Evolutionary conservation across 2,113 vertebrate species (phyloP).

Genomic region (Glaucidium brasilianum): DNA sequence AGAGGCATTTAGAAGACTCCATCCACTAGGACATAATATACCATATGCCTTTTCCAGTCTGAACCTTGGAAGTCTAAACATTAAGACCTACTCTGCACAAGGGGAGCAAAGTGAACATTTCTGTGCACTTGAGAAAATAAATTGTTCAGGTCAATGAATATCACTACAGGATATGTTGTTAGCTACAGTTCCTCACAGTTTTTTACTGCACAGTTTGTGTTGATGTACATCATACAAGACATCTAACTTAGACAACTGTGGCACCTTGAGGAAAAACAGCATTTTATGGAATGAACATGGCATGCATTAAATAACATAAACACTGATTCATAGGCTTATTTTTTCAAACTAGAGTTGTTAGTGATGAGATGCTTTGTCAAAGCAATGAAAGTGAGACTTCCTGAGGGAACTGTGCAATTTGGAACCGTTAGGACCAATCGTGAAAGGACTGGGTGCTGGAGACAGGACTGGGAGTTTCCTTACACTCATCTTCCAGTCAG

Average conservation of each 20-base stretch:
- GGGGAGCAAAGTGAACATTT: neutral
- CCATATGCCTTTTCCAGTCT: neutral
- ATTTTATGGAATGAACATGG: neutral
- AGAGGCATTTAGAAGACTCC: neutral
- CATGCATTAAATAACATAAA: neutral
- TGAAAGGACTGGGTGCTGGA: neutral
- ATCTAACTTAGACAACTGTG: neutral
- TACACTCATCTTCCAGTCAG: neutral
- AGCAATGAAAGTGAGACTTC: neutral
- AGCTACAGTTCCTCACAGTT: neutral
- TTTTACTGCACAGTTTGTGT: neutral
- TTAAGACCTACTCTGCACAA: neutral
- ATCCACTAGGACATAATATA: rapidly evolving
- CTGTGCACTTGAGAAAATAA: neutral
- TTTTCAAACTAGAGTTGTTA: neutral
- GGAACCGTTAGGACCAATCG: neutral
- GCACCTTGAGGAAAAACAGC: neutral
- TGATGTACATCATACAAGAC: neutral
- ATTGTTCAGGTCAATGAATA: neutral
- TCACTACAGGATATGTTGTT: neutral
- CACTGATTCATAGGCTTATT: neutral
- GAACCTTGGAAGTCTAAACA: neutral
- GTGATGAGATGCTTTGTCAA: neutral
- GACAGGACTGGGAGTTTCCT: neutral
- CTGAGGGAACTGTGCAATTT: neutral